Conservation (phyloP, 2,113 vertebrate genomes). For the Axis porcinus region DNA sequence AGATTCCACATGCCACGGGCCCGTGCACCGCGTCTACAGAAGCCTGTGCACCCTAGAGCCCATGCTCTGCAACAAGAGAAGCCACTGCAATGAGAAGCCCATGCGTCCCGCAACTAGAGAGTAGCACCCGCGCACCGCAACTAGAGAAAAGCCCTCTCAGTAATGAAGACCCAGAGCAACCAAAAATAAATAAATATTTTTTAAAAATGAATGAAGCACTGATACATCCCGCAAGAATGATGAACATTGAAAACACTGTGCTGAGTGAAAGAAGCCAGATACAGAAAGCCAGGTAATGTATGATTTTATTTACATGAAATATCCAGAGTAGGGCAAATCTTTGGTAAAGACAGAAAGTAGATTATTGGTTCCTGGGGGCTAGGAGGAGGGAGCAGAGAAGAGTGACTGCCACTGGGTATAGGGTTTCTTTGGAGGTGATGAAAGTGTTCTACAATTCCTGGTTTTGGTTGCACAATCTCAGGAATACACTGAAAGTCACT, state of each 20-base stretch:
- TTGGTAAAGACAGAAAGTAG: not conserved
- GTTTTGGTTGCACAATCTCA: not conserved
- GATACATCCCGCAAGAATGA: not conserved
- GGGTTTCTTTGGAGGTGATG: not conserved
- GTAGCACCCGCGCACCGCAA: fast-evolving
- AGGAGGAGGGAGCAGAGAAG: not conserved
- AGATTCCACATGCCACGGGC: not conserved
- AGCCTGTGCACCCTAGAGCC: not conserved
- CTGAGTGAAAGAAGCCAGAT: not conserved
- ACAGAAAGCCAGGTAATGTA: not conserved
- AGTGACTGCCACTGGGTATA: fast-evolving
- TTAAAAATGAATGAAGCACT: not conserved
- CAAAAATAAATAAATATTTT: not conserved
- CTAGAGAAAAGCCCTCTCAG: not conserved
- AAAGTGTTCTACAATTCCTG: not conserved
- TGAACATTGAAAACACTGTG: not conserved
- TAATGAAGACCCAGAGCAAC: not conserved
- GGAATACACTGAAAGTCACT: not conserved
- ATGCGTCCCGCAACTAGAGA: not conserved
- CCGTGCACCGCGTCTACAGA: not conserved
- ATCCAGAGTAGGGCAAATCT: not conserved
- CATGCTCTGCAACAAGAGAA: not conserved
- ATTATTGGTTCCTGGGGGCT: not conserved
- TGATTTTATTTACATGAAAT: not conserved
- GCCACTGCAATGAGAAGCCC: not conserved